These are phyloP conservation scores for Drosophila meridionalis DNA, from an alignment of 2,888 invertebrate species.

Conservation along the genomic window DNA sequence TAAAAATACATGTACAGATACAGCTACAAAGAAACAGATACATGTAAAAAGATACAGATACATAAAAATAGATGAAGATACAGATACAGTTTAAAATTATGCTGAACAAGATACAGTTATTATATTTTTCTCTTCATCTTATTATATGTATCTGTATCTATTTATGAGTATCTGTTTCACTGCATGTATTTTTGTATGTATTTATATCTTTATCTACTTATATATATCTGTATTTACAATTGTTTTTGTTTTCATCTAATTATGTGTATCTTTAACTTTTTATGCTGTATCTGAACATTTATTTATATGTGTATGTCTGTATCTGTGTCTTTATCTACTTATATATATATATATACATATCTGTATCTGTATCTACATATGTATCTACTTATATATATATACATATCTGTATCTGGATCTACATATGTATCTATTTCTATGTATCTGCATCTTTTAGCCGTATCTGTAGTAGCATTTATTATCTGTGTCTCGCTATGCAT, in stretches of 20 bases:
- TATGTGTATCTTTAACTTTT: neutral
- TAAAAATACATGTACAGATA: no score
- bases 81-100: neutral
- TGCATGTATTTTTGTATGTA: no score
- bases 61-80: neutral
- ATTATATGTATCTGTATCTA: no score
- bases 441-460: slow-evolving; percentile 1
- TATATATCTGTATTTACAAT: neutral
- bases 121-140: no score
- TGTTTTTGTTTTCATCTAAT: neutral
- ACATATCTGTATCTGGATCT: slow-evolving; percentile 1
- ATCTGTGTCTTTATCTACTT: no score
- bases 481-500: slow-evolving; percentile 14
- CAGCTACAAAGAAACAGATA: no score
- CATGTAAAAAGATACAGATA: slow-evolving; percentile 3
- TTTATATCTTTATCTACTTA: no score
- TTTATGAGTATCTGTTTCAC: no score
- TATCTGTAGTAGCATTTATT: slow-evolving; percentile 16
- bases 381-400: neutral
- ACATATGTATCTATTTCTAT: slow-evolving; percentile 4
- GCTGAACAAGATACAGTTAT: no score
- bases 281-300: neutral
- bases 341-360: neutral
- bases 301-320: no score
- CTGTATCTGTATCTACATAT: slow-evolving; percentile 9